phyloP scores from a whole-genome alignment of 2,797 vertebrate genomes.

The Chloroceryle inda region DNA sequence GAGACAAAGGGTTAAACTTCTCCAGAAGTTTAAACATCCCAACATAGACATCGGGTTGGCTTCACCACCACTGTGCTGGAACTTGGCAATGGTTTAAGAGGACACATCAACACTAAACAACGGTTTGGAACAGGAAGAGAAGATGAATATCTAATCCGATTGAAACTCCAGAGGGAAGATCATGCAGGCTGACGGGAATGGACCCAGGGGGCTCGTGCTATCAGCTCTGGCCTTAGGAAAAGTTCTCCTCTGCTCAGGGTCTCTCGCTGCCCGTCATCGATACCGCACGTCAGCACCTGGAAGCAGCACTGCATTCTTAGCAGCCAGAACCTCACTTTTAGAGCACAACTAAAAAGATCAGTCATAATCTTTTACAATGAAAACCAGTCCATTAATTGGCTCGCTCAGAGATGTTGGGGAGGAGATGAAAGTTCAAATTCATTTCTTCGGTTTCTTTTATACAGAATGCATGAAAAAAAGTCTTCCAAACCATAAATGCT shows the following conservation, averaged over 20 bases:
- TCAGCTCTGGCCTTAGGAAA: background rate
- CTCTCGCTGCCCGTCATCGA: background rate
- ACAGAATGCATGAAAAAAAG: background rate
- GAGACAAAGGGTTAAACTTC: slow-evolving; percentile 38
- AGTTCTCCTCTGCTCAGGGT: background rate
- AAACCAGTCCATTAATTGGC: fast-evolving
- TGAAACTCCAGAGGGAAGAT: slow-evolving; percentile 60
- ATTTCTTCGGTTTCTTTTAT: background rate
- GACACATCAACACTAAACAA: slow-evolving; percentile 71
- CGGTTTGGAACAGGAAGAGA: slow-evolving; percentile 64
- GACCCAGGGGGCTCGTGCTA: slow-evolving; percentile 28
- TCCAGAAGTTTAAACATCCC: background rate
- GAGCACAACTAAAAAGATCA: background rate
- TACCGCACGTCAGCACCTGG: background rate
- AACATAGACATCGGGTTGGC: background rate
- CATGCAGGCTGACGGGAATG: slow-evolving; percentile 44
- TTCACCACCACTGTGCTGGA: slow-evolving; percentile 45
- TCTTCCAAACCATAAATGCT: background rate
- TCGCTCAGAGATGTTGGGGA: background rate
- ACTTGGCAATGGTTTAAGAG: slow-evolving; percentile 45
- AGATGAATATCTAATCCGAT: slow-evolving; percentile 60
- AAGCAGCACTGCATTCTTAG: background rate
- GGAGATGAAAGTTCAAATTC: background rate
- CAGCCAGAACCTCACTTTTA: background rate
- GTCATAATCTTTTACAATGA: background rate